Conservation (phyloP, 2,797 vertebrate genomes). For the Ceryle rudis region DNA sequence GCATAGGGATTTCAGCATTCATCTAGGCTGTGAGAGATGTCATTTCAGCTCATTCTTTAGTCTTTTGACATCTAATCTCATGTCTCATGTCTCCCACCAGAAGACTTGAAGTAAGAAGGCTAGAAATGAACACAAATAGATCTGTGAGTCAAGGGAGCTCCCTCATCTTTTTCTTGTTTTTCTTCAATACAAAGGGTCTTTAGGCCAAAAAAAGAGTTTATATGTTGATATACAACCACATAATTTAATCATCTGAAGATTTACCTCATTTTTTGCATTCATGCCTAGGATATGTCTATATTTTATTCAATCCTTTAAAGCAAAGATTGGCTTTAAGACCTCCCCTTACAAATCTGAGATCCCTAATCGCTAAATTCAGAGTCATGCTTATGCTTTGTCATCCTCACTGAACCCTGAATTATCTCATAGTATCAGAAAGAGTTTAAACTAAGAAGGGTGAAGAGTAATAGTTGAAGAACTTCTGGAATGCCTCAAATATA, state of each 20-base stretch:
- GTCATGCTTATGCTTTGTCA: rapidly evolving
- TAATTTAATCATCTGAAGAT: background rate
- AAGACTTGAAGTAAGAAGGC: background rate
- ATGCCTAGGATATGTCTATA: background rate
- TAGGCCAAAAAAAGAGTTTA: background rate
- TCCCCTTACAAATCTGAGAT: background rate
- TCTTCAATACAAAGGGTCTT: background rate
- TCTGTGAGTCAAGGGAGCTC: background rate
- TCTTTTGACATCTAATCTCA: background rate
- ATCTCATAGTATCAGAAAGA: background rate
- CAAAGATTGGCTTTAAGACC: background rate
- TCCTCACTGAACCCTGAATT: background rate
- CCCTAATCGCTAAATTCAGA: background rate
- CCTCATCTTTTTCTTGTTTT: background rate
- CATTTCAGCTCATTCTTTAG: background rate
- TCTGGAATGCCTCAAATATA: background rate
- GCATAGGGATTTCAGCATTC: background rate
- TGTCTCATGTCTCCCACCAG: background rate
- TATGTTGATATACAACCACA: background rate
- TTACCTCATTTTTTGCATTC: background rate
- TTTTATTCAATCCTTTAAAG: background rate
- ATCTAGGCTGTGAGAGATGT: background rate
- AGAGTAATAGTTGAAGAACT: background rate
- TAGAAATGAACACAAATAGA: background rate
- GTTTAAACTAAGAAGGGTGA: background rate